Base-by-base conservation (phyloP, 2,797 vertebrate genomes). In the Pseudopleuronectes americanus region DNA sequence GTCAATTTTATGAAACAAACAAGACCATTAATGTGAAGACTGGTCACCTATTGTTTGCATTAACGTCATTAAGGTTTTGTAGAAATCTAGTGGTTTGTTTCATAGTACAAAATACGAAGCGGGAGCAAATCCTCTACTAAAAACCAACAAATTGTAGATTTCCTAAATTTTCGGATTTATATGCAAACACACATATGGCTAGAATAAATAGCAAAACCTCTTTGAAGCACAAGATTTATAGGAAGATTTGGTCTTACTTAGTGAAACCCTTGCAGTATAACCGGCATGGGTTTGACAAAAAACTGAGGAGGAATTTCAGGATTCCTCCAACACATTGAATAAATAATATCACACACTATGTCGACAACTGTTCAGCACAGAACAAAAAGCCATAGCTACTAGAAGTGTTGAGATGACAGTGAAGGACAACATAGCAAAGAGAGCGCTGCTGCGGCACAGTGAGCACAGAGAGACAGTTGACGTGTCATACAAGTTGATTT, bases 381-480 rank as follows among this genome's bases (percentile, higher is more conserved):
- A 31, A 43, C 24, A 31, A 74, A 58, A 62, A 53, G 53, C 52
- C 60, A 53, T 14, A 52, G 51, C 55, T 36, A n/a, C 47, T 8
- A 48, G 6, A 48, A n/a, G 8, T 19, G 47, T 49, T 49, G 64
- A 72, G 56, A 77, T 47, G 68, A 66, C 47, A 64, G 38, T 10
- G 54, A 77, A 65, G 68, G 62, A 71, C 59, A 51, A 45, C 31
- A 16, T 26, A 71, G 55, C 28, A 49, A 38, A 55, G 28, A 66
- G 58, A 43, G 17, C 43, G 62, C 59, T 57, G 70, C 41, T 59
- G 57, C 10, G 49, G 48, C n/a, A 56, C 21, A 24, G 61, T 6
- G 31, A 57, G 31, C 48, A 45, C 38, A 54, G n/a, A 48, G 24
- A 68, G 8, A 52, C 54, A 21, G 64, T 48, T 24, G 36, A 38